phyloP scores from a whole-genome alignment of 2,888 invertebrate genomes.

The Ophion obscuratus region DNA sequence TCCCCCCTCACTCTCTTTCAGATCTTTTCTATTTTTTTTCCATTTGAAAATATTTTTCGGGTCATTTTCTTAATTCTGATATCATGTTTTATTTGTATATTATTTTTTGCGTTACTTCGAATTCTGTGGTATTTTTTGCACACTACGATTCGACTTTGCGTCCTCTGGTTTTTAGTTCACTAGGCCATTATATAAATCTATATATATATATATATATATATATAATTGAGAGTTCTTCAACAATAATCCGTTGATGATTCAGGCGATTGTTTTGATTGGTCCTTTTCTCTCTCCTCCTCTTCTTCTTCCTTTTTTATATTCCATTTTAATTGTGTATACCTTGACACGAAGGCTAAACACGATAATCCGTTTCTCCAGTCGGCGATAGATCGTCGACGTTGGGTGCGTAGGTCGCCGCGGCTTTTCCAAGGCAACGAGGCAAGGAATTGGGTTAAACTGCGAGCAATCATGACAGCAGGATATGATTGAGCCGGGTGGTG shows the following conservation, averaged over 20 bases:
- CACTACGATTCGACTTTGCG: no score
- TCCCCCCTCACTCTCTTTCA: conserved; percentile 37
- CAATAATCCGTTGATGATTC: no score
- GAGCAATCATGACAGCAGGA: conserved; percentile 78
- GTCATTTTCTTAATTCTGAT: no score
- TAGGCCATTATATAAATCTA: no score
- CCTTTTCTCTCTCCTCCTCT: no score
- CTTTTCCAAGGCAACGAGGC: conserved; percentile 47
- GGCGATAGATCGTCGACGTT: conserved; percentile 55
- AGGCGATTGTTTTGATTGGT: no score
- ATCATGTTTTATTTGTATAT: no score
- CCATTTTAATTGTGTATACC: background rate
- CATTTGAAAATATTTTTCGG: no score
- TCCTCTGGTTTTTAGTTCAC: no score
- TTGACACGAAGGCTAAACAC: conserved; percentile 1
- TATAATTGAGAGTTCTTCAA: background rate
- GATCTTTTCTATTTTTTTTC: no score
- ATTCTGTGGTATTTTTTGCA: no score
- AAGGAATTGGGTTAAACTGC: conserved; percentile 78
- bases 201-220: background rate
- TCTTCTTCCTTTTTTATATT: conserved; percentile 2
- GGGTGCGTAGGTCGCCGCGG: conserved; percentile 68
- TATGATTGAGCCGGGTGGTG: conserved; percentile 75
- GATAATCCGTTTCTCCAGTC: conserved; percentile 35
- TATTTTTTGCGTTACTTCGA: no score